phyloP scores from a whole-genome alignment of 2,888 invertebrate genomes.

The Ferrisia virgata region DNA sequence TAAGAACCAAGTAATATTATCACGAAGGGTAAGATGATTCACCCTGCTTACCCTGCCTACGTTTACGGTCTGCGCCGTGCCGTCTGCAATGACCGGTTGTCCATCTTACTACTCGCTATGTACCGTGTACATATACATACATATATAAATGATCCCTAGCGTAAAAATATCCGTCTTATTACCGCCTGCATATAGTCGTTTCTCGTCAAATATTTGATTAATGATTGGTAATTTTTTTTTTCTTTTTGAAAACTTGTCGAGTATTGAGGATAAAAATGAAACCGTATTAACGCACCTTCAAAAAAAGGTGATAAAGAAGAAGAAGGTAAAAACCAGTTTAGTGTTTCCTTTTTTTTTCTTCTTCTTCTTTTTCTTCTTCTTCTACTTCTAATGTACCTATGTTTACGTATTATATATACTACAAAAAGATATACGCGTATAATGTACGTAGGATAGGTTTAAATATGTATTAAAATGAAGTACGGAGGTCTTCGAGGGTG shows the following conservation, averaged over 20 bases:
- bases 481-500: background rate
- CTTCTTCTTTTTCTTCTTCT: too few relatives aligned
- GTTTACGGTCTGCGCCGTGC: too few relatives aligned
- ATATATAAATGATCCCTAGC: background rate
- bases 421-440: background rate
- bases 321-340: background rate
- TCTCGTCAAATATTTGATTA: conserved; percentile 32
- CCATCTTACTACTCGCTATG: too few relatives aligned
- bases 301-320: background rate
- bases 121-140: too few relatives aligned
- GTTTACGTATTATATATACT: background rate
- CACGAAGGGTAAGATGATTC: too few relatives aligned
- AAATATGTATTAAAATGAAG: background rate
- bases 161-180: background rate
- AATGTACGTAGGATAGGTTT: background rate
- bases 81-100: too few relatives aligned
- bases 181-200: background rate
- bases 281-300: background rate
- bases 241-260: background rate
- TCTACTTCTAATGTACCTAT: too few relatives aligned
- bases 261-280: background rate
- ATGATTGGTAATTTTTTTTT: background rate
- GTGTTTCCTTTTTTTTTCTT: background rate
- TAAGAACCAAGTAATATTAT: too few relatives aligned
- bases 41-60: too few relatives aligned